Evolutionary conservation across 2,113 vertebrate species (phyloP).

Genomic region (Boleophthalmus pectinirostris): DNA sequence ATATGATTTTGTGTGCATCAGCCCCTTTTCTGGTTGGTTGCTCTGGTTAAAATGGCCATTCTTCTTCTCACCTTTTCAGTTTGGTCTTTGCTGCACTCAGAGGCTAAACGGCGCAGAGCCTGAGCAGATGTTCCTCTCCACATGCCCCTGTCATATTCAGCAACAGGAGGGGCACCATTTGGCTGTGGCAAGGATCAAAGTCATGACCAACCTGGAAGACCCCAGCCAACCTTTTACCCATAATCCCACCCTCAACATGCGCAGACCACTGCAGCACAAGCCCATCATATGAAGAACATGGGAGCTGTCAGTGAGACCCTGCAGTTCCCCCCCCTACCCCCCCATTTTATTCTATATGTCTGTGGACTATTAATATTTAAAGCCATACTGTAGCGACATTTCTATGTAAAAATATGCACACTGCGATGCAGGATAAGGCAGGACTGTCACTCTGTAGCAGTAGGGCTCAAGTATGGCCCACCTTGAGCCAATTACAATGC

Average conservation of each 20-base stretch:
- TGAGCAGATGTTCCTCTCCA: slow-evolving; percentile 55
- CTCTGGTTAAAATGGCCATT: not conserved
- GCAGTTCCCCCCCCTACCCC: slow-evolving; percentile 14
- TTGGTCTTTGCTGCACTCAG: slow-evolving; percentile 22
- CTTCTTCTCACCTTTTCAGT: slow-evolving; percentile 8
- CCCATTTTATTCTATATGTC: slow-evolving; percentile 8
- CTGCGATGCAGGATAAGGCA: not conserved
- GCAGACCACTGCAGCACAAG: slow-evolving; percentile 42
- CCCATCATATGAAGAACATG: slow-evolving; percentile 20
- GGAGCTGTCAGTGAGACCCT: slow-evolving; percentile 9
- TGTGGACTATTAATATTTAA: slow-evolving; percentile 41
- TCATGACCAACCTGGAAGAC: slow-evolving; percentile 49
- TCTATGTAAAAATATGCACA: slow-evolving; percentile 34
- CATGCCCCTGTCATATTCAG: slow-evolving; percentile 31
- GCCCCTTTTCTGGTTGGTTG: not conserved
- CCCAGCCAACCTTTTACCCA: not conserved
- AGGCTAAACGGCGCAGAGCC: slow-evolving; percentile 20
- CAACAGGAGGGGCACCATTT: slow-evolving; percentile 45
- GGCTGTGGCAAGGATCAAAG: slow-evolving; percentile 54
- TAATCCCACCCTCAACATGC: not conserved
- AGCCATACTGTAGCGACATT: slow-evolving; percentile 13
- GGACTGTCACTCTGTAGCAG: not conserved
- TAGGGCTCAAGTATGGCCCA: not conserved
- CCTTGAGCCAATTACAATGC: not conserved
- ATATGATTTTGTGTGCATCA: too few species aligned